Percentiles rank a stretch among this genome's conserved stretches.
Conservation (phyloP, 2,888 invertebrate genomes). For the Nephrocerus scutellatus region DNA sequence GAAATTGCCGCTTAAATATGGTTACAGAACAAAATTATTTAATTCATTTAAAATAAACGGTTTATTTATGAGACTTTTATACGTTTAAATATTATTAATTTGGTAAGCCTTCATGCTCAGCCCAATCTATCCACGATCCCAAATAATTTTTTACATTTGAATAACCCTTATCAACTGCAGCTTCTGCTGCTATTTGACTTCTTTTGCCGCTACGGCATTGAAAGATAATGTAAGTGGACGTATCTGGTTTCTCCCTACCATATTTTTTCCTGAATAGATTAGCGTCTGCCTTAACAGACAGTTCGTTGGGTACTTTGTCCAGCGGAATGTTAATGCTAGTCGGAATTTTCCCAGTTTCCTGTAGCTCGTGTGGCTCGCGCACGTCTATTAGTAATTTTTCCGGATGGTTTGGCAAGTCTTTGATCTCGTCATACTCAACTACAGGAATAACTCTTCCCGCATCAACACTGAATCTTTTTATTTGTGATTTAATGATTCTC, state of each 20-base stretch:
- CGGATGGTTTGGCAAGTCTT: constrained; percentile 47
- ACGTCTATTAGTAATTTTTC: constrained; percentile 64
- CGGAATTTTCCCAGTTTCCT: constrained; percentile 64
- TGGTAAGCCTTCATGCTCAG: constrained; percentile 36
- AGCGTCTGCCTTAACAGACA: constrained; percentile 22
- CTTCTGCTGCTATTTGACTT: constrained; percentile 56
- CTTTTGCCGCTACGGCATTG: constrained; percentile 62
- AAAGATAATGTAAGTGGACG: constrained; percentile 56
- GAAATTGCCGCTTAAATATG: no score
- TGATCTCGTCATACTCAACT: constrained; percentile 43
- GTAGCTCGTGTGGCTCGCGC: constrained; percentile 64
- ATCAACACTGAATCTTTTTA: no score
- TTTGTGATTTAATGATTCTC: no score
- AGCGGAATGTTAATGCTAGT: constrained; percentile 70
- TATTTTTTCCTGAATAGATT: constrained; percentile 54
- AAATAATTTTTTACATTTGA: constrained; percentile 38
- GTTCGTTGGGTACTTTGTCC: constrained; percentile 38
- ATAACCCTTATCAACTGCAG: constrained; percentile 39
- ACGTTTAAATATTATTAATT: no score
- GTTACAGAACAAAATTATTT: no score
- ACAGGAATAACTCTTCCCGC: no score
- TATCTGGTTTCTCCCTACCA: constrained; percentile 54
- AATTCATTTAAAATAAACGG: no score
- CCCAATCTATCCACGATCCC: constrained; percentile 45
- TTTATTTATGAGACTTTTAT: no score